These are phyloP conservation scores for Neolamprologus ventralis DNA, from an alignment of 2,113 vertebrate species.

Conservation along the genomic window DNA sequence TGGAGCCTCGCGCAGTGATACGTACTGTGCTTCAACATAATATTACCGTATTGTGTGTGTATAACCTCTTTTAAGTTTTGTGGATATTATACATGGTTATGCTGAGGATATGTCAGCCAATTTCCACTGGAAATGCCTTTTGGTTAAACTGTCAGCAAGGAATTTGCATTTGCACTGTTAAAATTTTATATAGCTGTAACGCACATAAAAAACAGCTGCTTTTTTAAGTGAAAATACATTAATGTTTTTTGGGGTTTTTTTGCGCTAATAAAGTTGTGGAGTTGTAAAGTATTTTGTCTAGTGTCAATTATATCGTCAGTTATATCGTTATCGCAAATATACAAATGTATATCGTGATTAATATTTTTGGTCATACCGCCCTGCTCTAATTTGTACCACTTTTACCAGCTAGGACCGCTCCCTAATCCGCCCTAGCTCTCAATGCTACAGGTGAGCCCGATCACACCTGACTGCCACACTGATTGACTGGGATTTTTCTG, in stretches of 20 bases:
- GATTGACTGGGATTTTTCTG: not conserved
- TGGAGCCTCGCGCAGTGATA: not conserved
- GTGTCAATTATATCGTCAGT: not conserved
- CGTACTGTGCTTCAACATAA: not conserved
- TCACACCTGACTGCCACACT: not conserved
- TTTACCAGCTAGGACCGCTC: not conserved
- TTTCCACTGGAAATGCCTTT: not conserved
- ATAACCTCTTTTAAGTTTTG: not conserved
- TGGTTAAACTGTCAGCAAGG: not conserved
- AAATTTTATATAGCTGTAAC: accelerated
- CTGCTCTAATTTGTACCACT: not conserved
- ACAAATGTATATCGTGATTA: not conserved
- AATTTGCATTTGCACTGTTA: not conserved
- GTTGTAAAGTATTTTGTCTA: not conserved
- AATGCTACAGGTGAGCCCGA: not conserved
- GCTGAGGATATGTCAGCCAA: accelerated
- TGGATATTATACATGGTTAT: not conserved
- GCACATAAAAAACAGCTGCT: not conserved
- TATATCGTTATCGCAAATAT: not conserved
- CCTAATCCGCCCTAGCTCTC: not conserved
- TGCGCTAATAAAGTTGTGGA: not conserved
- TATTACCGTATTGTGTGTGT: accelerated
- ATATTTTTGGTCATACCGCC: not conserved
- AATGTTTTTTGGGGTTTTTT: accelerated
- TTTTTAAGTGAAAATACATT: accelerated